A percentile compares a stretch with the other conserved stretches of the same genome.
phyloP scores from a whole-genome alignment of 2,888 invertebrate species.

The Trissoscelio sp. region DNA sequence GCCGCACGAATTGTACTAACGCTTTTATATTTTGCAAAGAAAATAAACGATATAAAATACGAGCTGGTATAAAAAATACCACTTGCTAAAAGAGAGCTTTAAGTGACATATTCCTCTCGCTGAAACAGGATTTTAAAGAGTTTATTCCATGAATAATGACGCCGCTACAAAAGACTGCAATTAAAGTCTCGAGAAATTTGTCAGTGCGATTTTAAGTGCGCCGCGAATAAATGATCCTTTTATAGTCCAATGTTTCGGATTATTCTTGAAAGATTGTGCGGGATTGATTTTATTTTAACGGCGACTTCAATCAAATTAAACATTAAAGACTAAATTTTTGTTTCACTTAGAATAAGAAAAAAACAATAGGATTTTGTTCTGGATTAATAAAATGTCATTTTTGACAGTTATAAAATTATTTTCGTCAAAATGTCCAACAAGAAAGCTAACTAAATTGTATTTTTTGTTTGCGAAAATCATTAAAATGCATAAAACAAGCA shows the following conservation, averaged over 20 bases:
- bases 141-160: constrained; percentile 9
- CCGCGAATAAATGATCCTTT: background rate
- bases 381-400: background rate
- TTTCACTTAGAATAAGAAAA: too few species aligned
- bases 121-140: constrained; percentile 19
- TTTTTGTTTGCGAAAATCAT: constrained; percentile 20
- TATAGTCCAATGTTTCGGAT: background rate
- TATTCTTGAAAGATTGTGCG: background rate
- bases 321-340: background rate
- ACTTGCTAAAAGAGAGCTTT: constrained; percentile 24
- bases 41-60: constrained; percentile 45
- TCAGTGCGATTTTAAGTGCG: background rate
- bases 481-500: constrained; percentile 17
- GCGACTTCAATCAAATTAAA: background rate
- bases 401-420: constrained; percentile 9
- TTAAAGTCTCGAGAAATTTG: constrained; percentile 18
- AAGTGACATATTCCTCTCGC: constrained; percentile 26
- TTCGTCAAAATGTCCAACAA: background rate
- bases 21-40: constrained; percentile 44
- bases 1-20: constrained; percentile 36
- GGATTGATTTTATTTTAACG: background rate
- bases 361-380: too few species aligned
- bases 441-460: constrained; percentile 21
- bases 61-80: constrained; percentile 38
- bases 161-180: background rate